Conservation (phyloP, 2,888 invertebrate species). For the Hemicrepidius hirtus region DNA sequence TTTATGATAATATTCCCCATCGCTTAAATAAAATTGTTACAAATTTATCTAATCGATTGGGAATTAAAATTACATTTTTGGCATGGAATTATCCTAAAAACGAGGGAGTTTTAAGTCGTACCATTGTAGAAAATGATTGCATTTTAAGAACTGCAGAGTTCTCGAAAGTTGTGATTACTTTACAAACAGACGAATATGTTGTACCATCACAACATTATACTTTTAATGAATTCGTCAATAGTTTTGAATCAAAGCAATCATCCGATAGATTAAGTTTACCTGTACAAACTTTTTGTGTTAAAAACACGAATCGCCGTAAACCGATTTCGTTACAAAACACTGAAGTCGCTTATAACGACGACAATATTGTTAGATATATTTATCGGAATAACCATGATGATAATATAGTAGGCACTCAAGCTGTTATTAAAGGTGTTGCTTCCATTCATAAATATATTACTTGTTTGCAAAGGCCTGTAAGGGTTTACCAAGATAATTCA, state of each 20-base stretch:
- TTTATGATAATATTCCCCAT: constrained; percentile 76
- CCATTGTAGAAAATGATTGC: constrained; percentile 80
- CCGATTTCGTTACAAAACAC: constrained; percentile 68
- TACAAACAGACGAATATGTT: constrained; percentile 81
- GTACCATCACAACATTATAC: constrained; percentile 77
- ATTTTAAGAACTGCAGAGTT: constrained; percentile 75
- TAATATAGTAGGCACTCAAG: constrained; percentile 59
- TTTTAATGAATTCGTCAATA: constrained; percentile 74
- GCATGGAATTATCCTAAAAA: constrained; percentile 81
- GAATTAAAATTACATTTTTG: constrained; percentile 74
- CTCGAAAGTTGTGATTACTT: constrained; percentile 74
- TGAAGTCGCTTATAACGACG: constrained; percentile 63
- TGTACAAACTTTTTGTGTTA: constrained; percentile 67
- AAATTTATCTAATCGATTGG: constrained; percentile 68
- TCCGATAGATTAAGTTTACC: constrained; percentile 63
- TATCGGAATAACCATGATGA: constrained; percentile 60
- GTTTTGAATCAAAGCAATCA: constrained; percentile 72
- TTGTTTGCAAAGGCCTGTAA: constrained; percentile 61
- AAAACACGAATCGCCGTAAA: constrained; percentile 60
- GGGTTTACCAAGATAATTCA: constrained; percentile 62
- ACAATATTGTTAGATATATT: constrained; percentile 62
- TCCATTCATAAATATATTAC: constrained; percentile 67
- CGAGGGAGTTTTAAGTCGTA: constrained; percentile 69
- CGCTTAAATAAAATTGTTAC: constrained; percentile 70
- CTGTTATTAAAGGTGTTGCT: constrained; percentile 61